These are phyloP conservation scores for Agriopis marginaria DNA, from an alignment of 2,888 invertebrate genomes.

Conservation along the genomic window DNA sequence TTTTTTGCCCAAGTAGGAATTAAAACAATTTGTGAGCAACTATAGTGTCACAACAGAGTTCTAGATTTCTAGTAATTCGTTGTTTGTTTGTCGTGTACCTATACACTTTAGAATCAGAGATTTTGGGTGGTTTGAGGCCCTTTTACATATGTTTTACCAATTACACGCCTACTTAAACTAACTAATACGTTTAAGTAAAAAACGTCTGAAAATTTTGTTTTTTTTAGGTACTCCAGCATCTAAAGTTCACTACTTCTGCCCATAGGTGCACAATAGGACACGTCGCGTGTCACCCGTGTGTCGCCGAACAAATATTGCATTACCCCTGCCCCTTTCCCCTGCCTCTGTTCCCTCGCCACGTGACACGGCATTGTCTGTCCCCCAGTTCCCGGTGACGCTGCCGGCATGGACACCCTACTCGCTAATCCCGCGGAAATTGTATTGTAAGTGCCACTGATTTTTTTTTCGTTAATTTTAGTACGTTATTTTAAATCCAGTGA, in stretches of 20 bases:
- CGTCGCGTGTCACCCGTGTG: conserved; percentile 82
- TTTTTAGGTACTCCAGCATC: no score
- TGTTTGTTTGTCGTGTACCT: no score
- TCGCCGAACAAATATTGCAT: conserved; percentile 84
- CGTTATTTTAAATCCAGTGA: conserved; percentile 19
- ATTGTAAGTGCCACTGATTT: conserved; percentile 68
- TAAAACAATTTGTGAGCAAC: no score
- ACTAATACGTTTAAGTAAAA: no score
- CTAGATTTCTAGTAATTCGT: no score
- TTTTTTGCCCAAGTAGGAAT: no score
- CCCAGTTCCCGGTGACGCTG: conserved; percentile 54
- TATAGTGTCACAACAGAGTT: no score
- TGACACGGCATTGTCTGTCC: conserved; percentile 61
- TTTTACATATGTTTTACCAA: no score
- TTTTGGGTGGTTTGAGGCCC: no score
- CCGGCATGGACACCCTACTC: conserved; percentile 72
- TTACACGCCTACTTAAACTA: no score
- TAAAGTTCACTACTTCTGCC: conserved; percentile 64
- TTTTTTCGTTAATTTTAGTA: conserved; percentile 53
- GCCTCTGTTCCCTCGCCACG: conserved; percentile 51
- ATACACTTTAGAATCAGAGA: no score
- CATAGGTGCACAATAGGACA: conserved; percentile 71
- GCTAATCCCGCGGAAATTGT: conserved; percentile 73
- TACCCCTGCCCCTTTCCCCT: conserved; percentile 56
- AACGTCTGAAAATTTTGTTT: no score